Evolutionary conservation across 2,797 vertebrate genomes (phyloP).

Genomic region (Pachyuromys duprasi): DNA sequence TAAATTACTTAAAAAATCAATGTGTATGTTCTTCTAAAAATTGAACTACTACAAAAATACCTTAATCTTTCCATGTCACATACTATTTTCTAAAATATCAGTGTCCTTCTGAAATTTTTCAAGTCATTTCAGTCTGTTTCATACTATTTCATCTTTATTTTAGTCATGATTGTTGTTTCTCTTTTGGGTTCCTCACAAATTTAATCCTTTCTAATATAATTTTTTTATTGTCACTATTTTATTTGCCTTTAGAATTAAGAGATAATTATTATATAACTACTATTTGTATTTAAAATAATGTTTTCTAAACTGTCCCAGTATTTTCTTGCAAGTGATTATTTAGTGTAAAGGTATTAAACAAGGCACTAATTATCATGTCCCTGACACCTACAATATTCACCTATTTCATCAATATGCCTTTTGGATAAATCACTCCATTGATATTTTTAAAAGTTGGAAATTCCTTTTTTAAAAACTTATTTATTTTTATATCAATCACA

Average conservation of each 20-base stretch:
- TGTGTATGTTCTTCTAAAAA: neutral
- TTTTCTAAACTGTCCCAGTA: constrained; percentile 43
- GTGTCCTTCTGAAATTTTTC: neutral
- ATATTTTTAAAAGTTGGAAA: neutral
- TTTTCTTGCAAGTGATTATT: constrained; percentile 30
- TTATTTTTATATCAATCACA: too few species aligned
- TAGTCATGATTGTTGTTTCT: neutral
- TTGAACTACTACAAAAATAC: neutral
- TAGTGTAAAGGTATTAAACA: constrained; percentile 37
- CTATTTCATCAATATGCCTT: constrained; percentile 1
- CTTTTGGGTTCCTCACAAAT: neutral
- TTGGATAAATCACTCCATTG: neutral
- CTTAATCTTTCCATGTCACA: neutral
- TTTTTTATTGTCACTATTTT: neutral
- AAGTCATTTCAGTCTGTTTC: neutral
- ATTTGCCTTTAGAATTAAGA: neutral
- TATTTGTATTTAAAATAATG: neutral
- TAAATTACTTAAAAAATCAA: too few species aligned
- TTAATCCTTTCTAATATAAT: neutral
- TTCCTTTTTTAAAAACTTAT: too few species aligned
- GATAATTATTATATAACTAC: constrained; percentile 14
- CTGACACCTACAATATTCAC: constrained; percentile 24
- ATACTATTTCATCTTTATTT: neutral
- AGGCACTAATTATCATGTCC: constrained; percentile 44
- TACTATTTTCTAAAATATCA: neutral